Base-by-base conservation (phyloP, 2,797 vertebrate genomes). In the Sebastes matsubarae region DNA sequence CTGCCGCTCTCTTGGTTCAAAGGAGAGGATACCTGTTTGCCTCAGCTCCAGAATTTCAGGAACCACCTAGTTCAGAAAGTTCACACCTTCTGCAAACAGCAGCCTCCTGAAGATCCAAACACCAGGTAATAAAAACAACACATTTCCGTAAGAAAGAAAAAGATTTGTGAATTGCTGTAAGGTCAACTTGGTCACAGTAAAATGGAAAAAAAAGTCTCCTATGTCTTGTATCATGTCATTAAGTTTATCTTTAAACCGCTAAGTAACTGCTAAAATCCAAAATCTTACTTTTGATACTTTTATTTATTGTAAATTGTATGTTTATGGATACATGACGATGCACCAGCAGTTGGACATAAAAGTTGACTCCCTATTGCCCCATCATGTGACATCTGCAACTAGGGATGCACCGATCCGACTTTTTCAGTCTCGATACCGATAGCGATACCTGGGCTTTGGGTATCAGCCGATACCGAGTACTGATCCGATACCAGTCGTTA, bases 1-100 rank as follows among this genome's bases (percentile, higher is more conserved):
- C 82, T 99, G 67, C 97, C 98, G 5, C 87, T 79, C 36, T 95
- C 95, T 6, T 99, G 97, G 98, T 97, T 98, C 78, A 81, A 84
- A 66, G 93, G 88, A 30, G 85, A 95, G 61, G 81, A 81, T 12
- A 69, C 4, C 70, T 87, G 95, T 82, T 85, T 97, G 78, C 95
- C 96, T 6, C 96, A 97, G 72, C 93, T 99, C 57, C 89, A 89
- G 72, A 97, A 95, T 79, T 96, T 99, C 90, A 96, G 94, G 87
- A 96, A 96, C 85, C 93, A 97, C 81, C 87, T 99, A 18, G 82
- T 97, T 82, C 96, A 96, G 10, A 95, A 88, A 32, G 94, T 95
- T 58, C 89, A 60, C 68, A 80, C 1, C 0, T 87, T 97, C 58
- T 95, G 96, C 85, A 96, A 93, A 90, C 90, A 88, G 68, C 93